Evolutionary conservation across 2,888 invertebrate genomes (phyloP).

Genomic region (Catocala sponsa): DNA sequence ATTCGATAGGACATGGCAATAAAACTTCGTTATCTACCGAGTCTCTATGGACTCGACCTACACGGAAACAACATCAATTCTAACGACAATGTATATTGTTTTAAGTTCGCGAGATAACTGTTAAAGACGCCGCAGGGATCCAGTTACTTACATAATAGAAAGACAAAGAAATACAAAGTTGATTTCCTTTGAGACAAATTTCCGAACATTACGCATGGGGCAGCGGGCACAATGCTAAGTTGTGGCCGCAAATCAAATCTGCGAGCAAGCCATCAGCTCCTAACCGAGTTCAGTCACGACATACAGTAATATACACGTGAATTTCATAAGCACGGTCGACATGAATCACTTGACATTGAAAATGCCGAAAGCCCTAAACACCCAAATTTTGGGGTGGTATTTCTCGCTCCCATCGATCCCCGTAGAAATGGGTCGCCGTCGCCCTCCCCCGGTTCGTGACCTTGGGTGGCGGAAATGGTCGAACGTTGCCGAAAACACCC

Average conservation of each 20-base stretch:
- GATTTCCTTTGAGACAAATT: conserved; percentile 29
- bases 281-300: conserved; percentile 73
- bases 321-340: conserved; percentile 60
- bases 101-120: conserved; percentile 13
- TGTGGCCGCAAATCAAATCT: conserved; percentile 48
- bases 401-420: conserved; percentile 84
- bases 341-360: conserved; percentile 86
- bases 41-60: no score
- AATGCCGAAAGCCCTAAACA: conserved; percentile 69
- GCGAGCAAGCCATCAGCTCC: conserved; percentile 35
- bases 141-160: conserved; percentile 25
- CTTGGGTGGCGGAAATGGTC: conserved; percentile 73
- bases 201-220: conserved; percentile 18
- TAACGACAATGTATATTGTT: conserved; percentile 1
- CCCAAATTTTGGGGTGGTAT: conserved; percentile 69
- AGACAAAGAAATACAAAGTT: conserved; percentile 27
- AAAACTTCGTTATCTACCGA: no score
- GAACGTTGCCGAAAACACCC: conserved; percentile 71
- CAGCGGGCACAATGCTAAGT: conserved; percentile 23
- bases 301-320: conserved; percentile 71
- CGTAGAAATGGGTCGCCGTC: conserved; percentile 81
- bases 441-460: conserved; percentile 68
- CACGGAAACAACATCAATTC: neutral
- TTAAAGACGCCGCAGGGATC: conserved; percentile 13
- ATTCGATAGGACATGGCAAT: no score